Evolutionary conservation across 2,113 vertebrate species (phyloP).

Genomic region (Pogona vitticeps): DNA sequence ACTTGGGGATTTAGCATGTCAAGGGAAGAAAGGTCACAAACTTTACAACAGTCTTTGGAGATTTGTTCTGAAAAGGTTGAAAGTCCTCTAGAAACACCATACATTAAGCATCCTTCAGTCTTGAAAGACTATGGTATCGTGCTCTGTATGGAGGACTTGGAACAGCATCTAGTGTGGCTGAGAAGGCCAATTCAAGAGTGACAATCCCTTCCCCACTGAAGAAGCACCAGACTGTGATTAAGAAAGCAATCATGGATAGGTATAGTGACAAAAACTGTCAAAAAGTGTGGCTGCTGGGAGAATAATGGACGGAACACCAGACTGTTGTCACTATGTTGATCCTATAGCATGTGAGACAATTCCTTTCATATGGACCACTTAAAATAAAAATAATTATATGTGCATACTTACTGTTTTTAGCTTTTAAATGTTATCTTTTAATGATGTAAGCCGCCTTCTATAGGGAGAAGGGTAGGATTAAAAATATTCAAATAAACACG

Average conservation of each 20-base stretch:
- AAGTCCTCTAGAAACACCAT: background rate
- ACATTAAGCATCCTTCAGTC: no score
- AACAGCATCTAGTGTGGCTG: no score
- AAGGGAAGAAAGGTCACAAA: slow-evolving; percentile 78
- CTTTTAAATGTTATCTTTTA: background rate
- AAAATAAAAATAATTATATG: no score
- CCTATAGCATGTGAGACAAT: no score
- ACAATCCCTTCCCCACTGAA: no score
- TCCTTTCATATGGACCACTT: no score
- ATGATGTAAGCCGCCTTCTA: background rate
- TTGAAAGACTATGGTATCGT: no score
- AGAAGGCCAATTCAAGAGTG: no score
- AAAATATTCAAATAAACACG: background rate
- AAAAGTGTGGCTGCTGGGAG: background rate
- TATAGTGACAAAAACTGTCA: background rate
- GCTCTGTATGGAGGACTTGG: no score
- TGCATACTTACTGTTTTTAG: background rate
- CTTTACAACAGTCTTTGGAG: background rate
- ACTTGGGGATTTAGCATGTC: slow-evolving; percentile 89
- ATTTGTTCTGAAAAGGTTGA: background rate
- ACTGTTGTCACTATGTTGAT: no score
- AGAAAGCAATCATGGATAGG: background rate
- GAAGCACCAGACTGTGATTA: background rate
- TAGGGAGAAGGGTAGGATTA: background rate
- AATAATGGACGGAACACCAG: no score